phyloP scores from a whole-genome alignment of 2,797 vertebrate genomes.

The Esox masquinongy region DNA sequence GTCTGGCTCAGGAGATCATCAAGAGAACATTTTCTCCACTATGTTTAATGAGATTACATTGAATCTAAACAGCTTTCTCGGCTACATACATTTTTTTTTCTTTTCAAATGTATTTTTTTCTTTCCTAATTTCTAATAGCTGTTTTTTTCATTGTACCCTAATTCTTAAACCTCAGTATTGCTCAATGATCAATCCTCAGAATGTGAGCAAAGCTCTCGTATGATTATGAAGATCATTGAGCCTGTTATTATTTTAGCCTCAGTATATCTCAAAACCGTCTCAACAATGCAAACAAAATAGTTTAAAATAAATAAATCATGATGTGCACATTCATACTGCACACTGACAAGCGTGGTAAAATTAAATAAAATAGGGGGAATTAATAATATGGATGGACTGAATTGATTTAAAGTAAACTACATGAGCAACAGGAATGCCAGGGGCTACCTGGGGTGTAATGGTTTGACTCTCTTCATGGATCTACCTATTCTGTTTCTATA shows the following conservation, averaged over 20 bases:
- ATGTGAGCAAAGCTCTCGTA: conserved; percentile 32
- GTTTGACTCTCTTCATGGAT: conserved; percentile 10
- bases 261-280: conserved; percentile 10
- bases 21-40: conserved; percentile 41
- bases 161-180: conserved; percentile 17
- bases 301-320: conserved; percentile 42
- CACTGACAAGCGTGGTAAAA: conserved; percentile 55
- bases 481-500: conserved; percentile 9
- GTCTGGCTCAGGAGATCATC: conserved; percentile 36
- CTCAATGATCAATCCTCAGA: neutral
- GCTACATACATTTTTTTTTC: conserved; percentile 10
- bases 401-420: conserved; percentile 43
- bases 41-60: conserved; percentile 36
- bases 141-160: conserved; percentile 4
- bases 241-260: conserved; percentile 27
- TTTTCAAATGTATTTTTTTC: neutral
- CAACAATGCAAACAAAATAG: conserved; percentile 33
- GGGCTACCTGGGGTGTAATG: conserved; percentile 26
- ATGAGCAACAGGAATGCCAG: conserved; percentile 32
- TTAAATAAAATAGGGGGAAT: conserved; percentile 10
- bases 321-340: conserved; percentile 38
- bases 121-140: conserved; percentile 14
- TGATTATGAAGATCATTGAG: conserved; percentile 44
- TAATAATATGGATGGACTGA: conserved; percentile 30
- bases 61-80: conserved; percentile 31